Conservation (phyloP, 2,797 vertebrate genomes). For the Phataginus tricuspis region DNA sequence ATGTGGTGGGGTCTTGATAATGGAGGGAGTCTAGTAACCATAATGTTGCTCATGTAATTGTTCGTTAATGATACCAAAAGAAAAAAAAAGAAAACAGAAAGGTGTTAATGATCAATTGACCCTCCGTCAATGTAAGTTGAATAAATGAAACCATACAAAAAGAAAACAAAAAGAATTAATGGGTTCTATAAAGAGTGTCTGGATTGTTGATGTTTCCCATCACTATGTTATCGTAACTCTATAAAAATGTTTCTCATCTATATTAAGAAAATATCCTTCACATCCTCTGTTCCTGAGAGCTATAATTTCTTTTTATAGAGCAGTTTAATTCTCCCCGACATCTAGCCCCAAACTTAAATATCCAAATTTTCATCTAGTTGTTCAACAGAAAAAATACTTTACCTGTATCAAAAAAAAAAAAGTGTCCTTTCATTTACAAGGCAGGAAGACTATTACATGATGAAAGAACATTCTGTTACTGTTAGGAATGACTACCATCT, state of each 20-base stretch:
- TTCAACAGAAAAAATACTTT: neutral
- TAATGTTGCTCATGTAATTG: too few species aligned
- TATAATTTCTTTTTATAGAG: neutral
- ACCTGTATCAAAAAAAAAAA: neutral
- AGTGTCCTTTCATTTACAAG: neutral
- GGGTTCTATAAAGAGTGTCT: neutral
- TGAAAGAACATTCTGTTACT: neutral
- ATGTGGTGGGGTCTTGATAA: too few species aligned
- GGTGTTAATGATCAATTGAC: too few species aligned
- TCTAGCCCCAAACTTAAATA: neutral
- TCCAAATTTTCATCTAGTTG: neutral
- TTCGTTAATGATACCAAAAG: too few species aligned
- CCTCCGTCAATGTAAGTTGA: too few species aligned
- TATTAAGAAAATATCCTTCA: conserved; percentile 36
- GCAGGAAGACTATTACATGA: neutral
- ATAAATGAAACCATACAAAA: too few species aligned
- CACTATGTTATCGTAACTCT: neutral
- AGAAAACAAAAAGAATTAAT: too few species aligned
- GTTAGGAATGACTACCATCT: neutral
- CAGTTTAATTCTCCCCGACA: neutral
- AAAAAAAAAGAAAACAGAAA: too few species aligned
- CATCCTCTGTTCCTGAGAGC: neutral
- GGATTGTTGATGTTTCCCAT: neutral
- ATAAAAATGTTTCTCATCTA: neutral
- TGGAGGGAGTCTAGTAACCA: too few species aligned